Base-by-base conservation (phyloP, 2,113 vertebrate genomes). In the Osmerus eperlanus region DNA sequence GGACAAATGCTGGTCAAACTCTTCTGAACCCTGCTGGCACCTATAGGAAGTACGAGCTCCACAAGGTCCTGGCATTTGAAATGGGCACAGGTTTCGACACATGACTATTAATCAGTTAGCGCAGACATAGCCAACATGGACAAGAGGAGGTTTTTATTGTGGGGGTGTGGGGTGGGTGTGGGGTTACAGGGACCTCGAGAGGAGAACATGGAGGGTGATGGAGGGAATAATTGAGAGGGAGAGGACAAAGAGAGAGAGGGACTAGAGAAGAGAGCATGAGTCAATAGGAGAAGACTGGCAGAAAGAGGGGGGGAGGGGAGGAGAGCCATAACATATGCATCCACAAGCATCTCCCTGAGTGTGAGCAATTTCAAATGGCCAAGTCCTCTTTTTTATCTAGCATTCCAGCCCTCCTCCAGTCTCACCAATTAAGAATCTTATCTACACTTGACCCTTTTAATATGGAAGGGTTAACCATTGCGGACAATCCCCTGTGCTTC, bases 361-460 rank as follows among this genome's bases (percentile, higher is more conserved):
- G 7, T 47, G 7, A 47, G 41, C 41, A 47, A 47, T 47, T 11
- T 11, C 8, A 47, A 47, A 47, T 7, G 9, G 41, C 7, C 1
- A 47, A 12, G 41, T 47, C 41, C 41, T 47, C 32, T 36, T 36
- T 36, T 56, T n/a, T 8, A 56, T 18, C 55, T 8, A 56, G 15
- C 15, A 56, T 18, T 56, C 16, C 55, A 16, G 15, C 55, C 73
- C 76, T 73, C 79, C 68, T 21, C 28, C 23, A 19, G 67, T 71
- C 63, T 74, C 65, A 56, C 66, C 60, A 41, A 79, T 74, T 11
- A 77, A 72, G 72, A 12, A 67, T 41, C 64, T 78, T 78, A 80
- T 86, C 76, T 78, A 70, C 29, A 11, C 29, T 60, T 58, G 76
- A 63, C 71, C 77, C 8, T 76, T 84, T 62, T 64, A 62, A 62